phyloP scores from a whole-genome alignment of 2,797 vertebrate genomes.

The Triplophysa yarkandensis region DNA sequence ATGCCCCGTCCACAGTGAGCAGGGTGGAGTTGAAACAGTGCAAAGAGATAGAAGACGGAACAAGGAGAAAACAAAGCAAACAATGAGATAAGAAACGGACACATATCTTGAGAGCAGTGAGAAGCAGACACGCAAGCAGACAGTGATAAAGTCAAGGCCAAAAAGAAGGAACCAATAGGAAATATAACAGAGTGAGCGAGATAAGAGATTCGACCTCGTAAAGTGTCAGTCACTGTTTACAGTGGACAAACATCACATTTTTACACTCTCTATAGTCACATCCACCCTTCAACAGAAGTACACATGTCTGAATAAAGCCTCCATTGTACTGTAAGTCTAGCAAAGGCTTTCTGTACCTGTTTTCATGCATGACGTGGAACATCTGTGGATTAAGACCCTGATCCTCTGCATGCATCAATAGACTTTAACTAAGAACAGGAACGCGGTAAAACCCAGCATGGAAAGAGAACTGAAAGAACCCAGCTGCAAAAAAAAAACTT shows the following conservation, averaged over 20 bases:
- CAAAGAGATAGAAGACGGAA: constrained; percentile 33
- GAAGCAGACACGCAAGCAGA: constrained; percentile 30
- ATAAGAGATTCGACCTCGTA: constrained; percentile 10
- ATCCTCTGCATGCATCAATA: constrained; percentile 36
- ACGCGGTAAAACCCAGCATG: constrained; percentile 52
- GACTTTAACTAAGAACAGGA: constrained; percentile 38
- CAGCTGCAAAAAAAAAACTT: constrained; percentile 41
- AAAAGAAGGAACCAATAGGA: constrained; percentile 22
- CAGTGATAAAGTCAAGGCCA: constrained; percentile 40
- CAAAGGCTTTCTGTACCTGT: constrained; percentile 56
- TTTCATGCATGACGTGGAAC: constrained; percentile 45
- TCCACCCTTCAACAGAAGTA: constrained; percentile 1
- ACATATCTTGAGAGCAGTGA: constrained; percentile 27
- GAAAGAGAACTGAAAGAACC: constrained; percentile 59
- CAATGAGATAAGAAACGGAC: constrained; percentile 9
- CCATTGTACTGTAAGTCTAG: constrained; percentile 22
- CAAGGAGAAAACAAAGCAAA: constrained; percentile 40
- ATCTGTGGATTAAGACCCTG: constrained; percentile 36
- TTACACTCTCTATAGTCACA: constrained; percentile 16
- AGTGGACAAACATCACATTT: not conserved
- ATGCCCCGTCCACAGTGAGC: constrained; percentile 56
- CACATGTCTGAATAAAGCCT: not conserved
- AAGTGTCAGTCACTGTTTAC: constrained; percentile 7
- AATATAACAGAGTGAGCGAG: constrained; percentile 12
- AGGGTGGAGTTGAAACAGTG: constrained; percentile 26